Conservation (phyloP, 2,797 vertebrate genomes). For the Arrhamphus sclerolepis region DNA sequence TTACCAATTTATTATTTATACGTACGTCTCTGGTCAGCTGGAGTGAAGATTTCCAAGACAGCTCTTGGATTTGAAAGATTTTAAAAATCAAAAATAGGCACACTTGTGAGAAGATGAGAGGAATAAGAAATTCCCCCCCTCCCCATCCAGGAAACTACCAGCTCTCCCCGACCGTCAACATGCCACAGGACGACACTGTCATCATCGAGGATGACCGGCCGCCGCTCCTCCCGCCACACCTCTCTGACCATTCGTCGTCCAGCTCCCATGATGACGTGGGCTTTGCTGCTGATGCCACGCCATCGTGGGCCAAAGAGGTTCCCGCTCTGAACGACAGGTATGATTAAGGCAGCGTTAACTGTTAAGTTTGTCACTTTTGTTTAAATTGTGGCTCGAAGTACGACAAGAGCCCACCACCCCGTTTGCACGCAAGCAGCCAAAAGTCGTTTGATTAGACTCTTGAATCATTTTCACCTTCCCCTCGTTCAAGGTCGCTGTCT, state of each 20-base stretch:
- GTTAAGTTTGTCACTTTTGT: too few species aligned
- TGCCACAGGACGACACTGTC: constrained; percentile 95
- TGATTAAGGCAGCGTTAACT: too few species aligned
- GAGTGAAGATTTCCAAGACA: neutral
- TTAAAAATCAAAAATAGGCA: neutral
- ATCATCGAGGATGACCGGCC: constrained; percentile 95
- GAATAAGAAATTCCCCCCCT: neutral
- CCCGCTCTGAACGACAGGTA: constrained; percentile 31
- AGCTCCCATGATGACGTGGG: constrained; percentile 95
- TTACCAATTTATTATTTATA: neutral
- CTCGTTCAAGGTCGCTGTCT: neutral
- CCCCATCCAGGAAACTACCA: constrained; percentile 94
- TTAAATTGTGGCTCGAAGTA: too few species aligned
- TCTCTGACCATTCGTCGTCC: constrained; percentile 94
- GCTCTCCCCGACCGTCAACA: constrained; percentile 96
- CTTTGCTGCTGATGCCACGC: constrained; percentile 76
- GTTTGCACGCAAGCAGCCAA: too few species aligned
- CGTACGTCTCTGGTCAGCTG: neutral
- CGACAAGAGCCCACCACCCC: too few species aligned
- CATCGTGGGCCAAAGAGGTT: constrained; percentile 84
- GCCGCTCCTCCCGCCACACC: constrained; percentile 86
- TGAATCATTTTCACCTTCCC: neutral
- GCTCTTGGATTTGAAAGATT: neutral
- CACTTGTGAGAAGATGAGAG: neutral
- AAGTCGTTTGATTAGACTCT: too few species aligned